Conservation (phyloP, 2,113 vertebrate genomes). For the Callipepla californica region DNA sequence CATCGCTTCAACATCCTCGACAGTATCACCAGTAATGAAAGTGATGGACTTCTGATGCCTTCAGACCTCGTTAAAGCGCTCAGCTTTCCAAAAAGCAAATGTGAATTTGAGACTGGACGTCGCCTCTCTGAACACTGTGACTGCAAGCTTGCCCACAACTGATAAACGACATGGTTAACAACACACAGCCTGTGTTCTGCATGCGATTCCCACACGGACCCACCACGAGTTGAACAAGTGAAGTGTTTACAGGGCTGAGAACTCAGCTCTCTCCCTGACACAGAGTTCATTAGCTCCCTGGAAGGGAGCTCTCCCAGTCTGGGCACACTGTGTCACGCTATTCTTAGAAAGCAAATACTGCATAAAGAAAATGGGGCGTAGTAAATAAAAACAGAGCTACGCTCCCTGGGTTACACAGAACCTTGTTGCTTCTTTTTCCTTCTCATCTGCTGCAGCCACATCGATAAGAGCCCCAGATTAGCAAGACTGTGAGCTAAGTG, state of each 20-base stretch:
- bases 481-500: not conserved
- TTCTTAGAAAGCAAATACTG: not conserved
- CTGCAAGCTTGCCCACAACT: fast-evolving
- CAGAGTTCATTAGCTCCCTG: fast-evolving
- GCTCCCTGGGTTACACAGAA: not conserved
- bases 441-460: not conserved
- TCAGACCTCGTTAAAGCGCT: not conserved
- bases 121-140: not conserved
- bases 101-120: fast-evolving
- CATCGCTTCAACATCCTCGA: not conserved
- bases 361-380: not conserved
- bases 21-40: fast-evolving
- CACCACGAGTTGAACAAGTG: fast-evolving
- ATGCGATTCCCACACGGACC: fast-evolving
- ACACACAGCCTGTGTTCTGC: fast-evolving
- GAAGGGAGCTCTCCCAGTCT: not conserved
- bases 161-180: fast-evolving
- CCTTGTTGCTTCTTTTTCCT: not conserved
- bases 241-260: fast-evolving
- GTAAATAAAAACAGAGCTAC: not conserved
- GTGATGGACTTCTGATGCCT: fast-evolving
- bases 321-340: not conserved
- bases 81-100: not conserved
- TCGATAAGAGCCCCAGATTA: not conserved
- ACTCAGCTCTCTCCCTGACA: not conserved